Conservation (phyloP, 2,888 invertebrate species). For the Lasiommata megera region DNA sequence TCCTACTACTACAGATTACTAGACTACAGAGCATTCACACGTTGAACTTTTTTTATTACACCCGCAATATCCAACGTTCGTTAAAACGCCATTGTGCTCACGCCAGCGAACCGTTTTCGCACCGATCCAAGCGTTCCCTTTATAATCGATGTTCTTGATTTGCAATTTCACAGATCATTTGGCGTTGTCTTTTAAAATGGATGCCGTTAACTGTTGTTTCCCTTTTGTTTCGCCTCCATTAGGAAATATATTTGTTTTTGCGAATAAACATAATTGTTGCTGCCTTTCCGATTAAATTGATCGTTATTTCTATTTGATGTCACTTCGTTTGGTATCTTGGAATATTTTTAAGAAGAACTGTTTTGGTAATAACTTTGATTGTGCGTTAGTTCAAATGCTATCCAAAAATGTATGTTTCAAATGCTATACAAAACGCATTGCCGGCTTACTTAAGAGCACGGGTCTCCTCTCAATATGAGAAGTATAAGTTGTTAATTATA, state of each 20-base stretch:
- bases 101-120: constrained; percentile 16
- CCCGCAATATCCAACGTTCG: not conserved
- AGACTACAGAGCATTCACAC: too few species aligned
- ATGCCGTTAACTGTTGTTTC: constrained; percentile 22
- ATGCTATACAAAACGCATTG: too few species aligned
- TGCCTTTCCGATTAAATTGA: constrained; percentile 2
- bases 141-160: constrained; percentile 38
- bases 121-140: constrained; percentile 26
- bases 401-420: too few species aligned
- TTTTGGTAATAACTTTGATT: too few species aligned
- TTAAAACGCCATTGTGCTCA: constrained; percentile 5
- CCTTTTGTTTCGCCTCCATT: constrained; percentile 17
- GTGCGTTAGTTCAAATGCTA: too few species aligned
- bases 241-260: constrained; percentile 12
- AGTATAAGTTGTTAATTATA: too few species aligned
- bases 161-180: constrained; percentile 59
- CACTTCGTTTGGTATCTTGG: too few species aligned
- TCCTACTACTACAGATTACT: too few species aligned
- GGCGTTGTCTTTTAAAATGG: constrained; percentile 39
- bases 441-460: too few species aligned
- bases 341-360: too few species aligned
- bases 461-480: too few species aligned
- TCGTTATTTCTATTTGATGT: not conserved
- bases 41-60: too few species aligned
- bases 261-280: not conserved